phyloP scores from a whole-genome alignment of 2,113 vertebrate species.

The Potamarius usumacintae region DNA sequence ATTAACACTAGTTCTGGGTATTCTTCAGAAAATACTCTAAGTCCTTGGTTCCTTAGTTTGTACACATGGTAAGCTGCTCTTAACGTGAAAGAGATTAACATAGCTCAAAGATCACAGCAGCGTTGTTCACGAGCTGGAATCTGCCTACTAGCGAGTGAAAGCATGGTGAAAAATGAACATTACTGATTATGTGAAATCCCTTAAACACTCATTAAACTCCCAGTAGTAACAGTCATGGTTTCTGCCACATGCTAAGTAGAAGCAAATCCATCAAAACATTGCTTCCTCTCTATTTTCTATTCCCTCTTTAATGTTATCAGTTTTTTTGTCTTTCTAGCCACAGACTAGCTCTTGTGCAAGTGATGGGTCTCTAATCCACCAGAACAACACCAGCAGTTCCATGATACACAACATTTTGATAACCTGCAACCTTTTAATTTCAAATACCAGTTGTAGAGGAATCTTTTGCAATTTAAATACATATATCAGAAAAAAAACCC shows the following conservation, averaged over 20 bases:
- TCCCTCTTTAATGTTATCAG: background rate
- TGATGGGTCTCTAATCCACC: background rate
- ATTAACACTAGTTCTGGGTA: background rate
- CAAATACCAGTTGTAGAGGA: background rate
- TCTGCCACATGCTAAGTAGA: background rate
- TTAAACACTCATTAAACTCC: background rate
- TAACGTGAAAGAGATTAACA: no score
- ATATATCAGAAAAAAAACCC: background rate
- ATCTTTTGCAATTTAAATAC: background rate
- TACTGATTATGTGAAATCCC: background rate
- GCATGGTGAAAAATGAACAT: background rate
- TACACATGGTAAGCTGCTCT: background rate
- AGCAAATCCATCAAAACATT: background rate
- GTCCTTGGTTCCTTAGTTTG: background rate
- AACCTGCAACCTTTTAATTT: background rate
- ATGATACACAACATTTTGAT: background rate
- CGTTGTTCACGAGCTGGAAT: background rate
- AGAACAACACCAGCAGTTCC: background rate
- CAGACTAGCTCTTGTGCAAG: background rate
- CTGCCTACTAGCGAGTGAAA: background rate
- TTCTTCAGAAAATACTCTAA: no score
- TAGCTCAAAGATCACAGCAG: background rate
- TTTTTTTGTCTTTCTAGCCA: background rate
- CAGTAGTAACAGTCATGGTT: background rate
- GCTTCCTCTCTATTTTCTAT: background rate